These are phyloP conservation scores for Globodera ellingtonae DNA, from an alignment of 1,140 invertebrate species.

Conservation along the genomic window DNA sequence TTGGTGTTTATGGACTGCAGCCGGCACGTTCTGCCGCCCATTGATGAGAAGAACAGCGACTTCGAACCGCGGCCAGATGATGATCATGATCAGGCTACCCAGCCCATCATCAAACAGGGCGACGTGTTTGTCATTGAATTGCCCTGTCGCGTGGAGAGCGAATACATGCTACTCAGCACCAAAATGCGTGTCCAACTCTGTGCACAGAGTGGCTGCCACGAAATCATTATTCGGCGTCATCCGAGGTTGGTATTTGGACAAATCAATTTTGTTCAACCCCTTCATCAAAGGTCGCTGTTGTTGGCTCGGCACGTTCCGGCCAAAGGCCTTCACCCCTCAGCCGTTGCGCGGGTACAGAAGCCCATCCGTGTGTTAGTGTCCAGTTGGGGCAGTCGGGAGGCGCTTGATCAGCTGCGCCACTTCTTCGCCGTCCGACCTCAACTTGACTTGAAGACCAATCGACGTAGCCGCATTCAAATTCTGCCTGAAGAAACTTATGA, in stretches of 20 bases:
- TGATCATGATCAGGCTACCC: background rate
- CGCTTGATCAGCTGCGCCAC: background rate
- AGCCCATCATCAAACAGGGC: background rate
- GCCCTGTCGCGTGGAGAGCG: conserved; percentile 2
- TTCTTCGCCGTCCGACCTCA: conserved; percentile 25
- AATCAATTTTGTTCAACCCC: background rate
- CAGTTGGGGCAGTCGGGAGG: conserved; percentile 7
- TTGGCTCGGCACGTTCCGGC: background rate
- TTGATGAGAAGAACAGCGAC: background rate
- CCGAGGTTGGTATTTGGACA: background rate
- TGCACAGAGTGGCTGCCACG: conserved; percentile 17
- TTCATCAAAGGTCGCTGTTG: background rate
- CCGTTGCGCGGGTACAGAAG: background rate
- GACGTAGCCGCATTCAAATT: conserved; percentile 2
- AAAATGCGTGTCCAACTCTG: conserved; percentile 13
- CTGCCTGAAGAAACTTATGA: conserved; percentile 22
- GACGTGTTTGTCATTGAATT: conserved; percentile 22
- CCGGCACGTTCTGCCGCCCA: conserved; percentile 11
- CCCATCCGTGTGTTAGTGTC: conserved; percentile 18
- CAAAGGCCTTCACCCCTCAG: background rate
- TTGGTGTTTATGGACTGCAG: conserved; percentile 27
- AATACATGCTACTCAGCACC: background rate
- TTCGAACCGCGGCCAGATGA: background rate
- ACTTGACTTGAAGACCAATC: conserved; percentile 1
- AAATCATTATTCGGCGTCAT: conserved; percentile 17